Evolutionary conservation across 2,888 invertebrate species (phyloP).

Genomic region (Abscondita cerata): DNA sequence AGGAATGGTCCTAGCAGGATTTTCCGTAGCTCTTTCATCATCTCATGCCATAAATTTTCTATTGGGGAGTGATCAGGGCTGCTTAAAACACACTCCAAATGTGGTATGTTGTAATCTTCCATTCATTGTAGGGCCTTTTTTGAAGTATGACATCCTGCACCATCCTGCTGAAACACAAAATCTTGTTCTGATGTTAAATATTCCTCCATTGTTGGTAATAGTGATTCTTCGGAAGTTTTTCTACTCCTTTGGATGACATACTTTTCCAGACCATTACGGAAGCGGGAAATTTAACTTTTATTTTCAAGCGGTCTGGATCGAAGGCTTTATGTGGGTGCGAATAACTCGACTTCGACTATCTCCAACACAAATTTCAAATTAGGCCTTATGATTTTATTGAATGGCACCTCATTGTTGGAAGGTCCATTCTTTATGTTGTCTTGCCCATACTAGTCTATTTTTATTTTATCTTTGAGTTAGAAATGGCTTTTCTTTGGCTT

Average conservation of each 20-base stretch:
- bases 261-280: constrained; percentile 19
- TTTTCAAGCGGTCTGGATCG: constrained; percentile 24
- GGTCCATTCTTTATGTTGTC: constrained; percentile 15
- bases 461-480: no score
- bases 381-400: constrained; percentile 26
- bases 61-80: no score
- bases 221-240: not conserved
- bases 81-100: no score
- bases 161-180: no score
- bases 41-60: constrained; percentile 16
- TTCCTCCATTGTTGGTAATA: not conserved
- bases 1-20: constrained; percentile 11
- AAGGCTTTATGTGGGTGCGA: constrained; percentile 24
- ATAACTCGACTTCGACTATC: constrained; percentile 16
- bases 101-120: constrained; percentile 12
- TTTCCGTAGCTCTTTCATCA: constrained; percentile 9
- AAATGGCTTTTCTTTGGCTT: no score
- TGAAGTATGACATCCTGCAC: no score
- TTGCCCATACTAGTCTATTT: no score
- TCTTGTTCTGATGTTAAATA: no score
- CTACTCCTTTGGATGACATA: constrained; percentile 15
- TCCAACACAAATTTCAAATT: constrained; percentile 33
- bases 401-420: constrained; percentile 20
- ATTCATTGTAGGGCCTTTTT: no score
- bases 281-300: constrained; percentile 32